phyloP scores from a whole-genome alignment of 2,113 vertebrate species.

The Hirundichthys speculiger region DNA sequence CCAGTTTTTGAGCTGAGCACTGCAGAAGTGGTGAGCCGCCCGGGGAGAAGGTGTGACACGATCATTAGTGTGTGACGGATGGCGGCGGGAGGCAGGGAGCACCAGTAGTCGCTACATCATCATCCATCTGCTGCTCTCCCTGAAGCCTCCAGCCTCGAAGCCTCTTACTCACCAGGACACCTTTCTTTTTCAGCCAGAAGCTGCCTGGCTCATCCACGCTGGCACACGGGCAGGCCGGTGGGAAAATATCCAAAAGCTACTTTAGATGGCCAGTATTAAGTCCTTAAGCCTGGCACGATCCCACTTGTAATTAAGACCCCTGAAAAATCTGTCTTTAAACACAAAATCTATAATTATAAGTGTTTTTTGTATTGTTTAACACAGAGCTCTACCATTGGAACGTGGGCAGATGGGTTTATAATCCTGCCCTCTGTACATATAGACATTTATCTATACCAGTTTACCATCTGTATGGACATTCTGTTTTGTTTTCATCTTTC shows the following conservation, averaged over 20 bases:
- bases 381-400: neutral
- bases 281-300: constrained; percentile 27
- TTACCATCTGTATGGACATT: neutral
- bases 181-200: constrained; percentile 71
- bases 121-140: constrained; percentile 77
- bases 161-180: constrained; percentile 72
- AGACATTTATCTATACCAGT: constrained; percentile 14
- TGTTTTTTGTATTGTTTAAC: neutral
- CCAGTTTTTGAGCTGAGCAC: constrained; percentile 73
- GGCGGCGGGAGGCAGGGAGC: constrained; percentile 71
- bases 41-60: constrained; percentile 78
- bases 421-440: neutral
- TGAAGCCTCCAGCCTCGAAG: constrained; percentile 65
- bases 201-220: constrained; percentile 63
- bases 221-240: constrained; percentile 54
- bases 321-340: constrained; percentile 28
- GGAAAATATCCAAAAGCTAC: constrained; percentile 57
- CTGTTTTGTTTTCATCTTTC: constrained; percentile 3
- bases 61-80: constrained; percentile 81
- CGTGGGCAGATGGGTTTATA: neutral
- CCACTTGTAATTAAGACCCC: constrained; percentile 43
- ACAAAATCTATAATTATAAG: constrained; percentile 23
- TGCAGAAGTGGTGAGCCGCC: constrained; percentile 71
- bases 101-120: constrained; percentile 73
- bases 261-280: constrained; percentile 58